These are phyloP conservation scores for Parelbella ahira DNA, from an alignment of 2,888 invertebrate genomes.

Conservation along the genomic window DNA sequence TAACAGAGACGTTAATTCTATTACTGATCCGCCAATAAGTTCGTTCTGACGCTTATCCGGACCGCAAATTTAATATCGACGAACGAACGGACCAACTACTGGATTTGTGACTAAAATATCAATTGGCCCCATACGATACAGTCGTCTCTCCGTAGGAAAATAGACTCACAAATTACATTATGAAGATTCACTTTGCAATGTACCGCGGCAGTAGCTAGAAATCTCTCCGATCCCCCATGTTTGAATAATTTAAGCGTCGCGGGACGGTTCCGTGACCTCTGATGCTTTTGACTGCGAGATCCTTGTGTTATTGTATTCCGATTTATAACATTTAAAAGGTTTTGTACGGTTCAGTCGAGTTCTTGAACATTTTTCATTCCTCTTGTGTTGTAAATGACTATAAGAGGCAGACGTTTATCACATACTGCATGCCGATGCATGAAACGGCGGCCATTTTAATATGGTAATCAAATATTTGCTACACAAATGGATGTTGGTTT, in stretches of 20 bases:
- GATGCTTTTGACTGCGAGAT: conserved; percentile 16
- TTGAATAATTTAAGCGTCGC: conserved; percentile 23
- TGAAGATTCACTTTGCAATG: conserved; percentile 25
- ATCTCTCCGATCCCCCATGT: conserved; percentile 18
- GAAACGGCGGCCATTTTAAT: too few species aligned
- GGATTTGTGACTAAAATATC: conserved; percentile 33
- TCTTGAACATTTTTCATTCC: too few species aligned
- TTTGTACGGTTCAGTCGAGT: too few species aligned
- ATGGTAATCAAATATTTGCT: too few species aligned
- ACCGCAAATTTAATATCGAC: conserved; percentile 37
- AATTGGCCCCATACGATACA: conserved; percentile 24
- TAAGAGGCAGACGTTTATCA: too few species aligned
- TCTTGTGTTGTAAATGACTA: too few species aligned
- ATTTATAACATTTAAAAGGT: too few species aligned
- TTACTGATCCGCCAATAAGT: conserved; percentile 35
- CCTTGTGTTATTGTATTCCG: conserved; percentile 17
- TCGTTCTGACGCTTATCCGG: conserved; percentile 29
- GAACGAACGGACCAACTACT: conserved; percentile 22
- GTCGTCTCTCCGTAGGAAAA: conserved; percentile 5
- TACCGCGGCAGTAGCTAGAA: conserved; percentile 16
- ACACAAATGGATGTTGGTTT: too few species aligned
- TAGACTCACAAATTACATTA: conserved; percentile 21
- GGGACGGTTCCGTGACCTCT: conserved; percentile 21
- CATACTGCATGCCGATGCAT: too few species aligned
- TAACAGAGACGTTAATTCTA: conserved; percentile 31